Evolutionary conservation across 2,888 invertebrate species (phyloP).

Genomic region (Campoletis raptor): DNA sequence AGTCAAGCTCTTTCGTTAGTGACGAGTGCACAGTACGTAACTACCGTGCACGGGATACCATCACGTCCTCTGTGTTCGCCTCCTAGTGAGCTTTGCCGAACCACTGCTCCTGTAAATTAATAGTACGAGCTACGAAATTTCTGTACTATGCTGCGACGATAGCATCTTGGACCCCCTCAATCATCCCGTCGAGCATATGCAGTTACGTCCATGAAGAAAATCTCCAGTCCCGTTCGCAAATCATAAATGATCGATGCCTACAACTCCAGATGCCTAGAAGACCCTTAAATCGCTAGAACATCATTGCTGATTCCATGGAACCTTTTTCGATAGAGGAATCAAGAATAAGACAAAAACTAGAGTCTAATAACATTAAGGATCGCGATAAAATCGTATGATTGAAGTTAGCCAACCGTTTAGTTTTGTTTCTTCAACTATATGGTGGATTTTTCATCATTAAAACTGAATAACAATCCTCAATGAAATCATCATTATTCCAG

Average conservation of each 20-base stretch:
- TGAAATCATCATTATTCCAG: neutral
- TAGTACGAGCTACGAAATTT: slow-evolving; percentile 72
- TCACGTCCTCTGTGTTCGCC: slow-evolving; percentile 32
- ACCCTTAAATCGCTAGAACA: neutral
- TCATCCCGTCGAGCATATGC: neutral
- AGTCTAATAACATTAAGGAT: no score
- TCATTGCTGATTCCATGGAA: neutral
- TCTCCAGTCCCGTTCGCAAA: neutral
- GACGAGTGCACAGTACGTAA: slow-evolving; percentile 70
- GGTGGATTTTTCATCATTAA: no score
- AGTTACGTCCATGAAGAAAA: neutral
- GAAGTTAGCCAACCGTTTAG: no score
- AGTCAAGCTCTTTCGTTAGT: slow-evolving; percentile 73
- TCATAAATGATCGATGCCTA: slow-evolving; percentile 1
- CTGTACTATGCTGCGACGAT: slow-evolving; percentile 5
- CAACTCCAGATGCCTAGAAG: neutral
- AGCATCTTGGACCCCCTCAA: neutral
- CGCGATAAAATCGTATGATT: no score
- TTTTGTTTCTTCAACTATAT: no score
- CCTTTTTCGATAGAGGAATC: neutral
- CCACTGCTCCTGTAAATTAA: slow-evolving; percentile 72
- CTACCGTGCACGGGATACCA: slow-evolving; percentile 56
- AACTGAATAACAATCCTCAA: neutral
- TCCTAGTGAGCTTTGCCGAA: slow-evolving; percentile 28
- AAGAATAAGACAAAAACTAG: no score